These are phyloP conservation scores for Stenchaetothrips biformis DNA, from an alignment of 2,888 invertebrate genomes.

Conservation along the genomic window DNA sequence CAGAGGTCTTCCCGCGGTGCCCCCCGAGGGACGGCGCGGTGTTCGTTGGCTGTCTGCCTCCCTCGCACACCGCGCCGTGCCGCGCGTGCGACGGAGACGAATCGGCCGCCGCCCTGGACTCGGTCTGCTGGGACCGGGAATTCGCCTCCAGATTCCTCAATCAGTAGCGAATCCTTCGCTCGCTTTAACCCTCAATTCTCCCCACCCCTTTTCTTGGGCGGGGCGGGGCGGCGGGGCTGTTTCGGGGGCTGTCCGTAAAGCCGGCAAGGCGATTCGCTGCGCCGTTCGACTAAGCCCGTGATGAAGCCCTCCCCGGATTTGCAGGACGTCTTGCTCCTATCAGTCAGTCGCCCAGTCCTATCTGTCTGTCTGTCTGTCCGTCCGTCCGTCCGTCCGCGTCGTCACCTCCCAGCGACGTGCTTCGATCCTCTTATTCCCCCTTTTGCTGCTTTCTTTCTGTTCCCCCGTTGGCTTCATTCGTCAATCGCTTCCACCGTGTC, in stretches of 20 bases:
- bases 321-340: slow-evolving; percentile 22
- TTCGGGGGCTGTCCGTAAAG: too few species aligned
- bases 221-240: slow-evolving; percentile 25
- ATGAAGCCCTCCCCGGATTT: slow-evolving; percentile 12
- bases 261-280: neutral
- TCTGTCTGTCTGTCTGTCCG: neutral
- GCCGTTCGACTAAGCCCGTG: slow-evolving; percentile 15
- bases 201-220: slow-evolving; percentile 30
- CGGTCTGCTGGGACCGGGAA: neutral
- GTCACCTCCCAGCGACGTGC: too few species aligned
- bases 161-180: slow-evolving; percentile 15
- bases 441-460: too few species aligned
- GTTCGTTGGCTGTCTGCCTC: too few species aligned
- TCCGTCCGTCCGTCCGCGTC: neutral
- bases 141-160: slow-evolving; percentile 14
- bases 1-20: too few species aligned
- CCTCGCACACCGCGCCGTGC: too few species aligned
- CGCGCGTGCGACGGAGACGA: too few species aligned
- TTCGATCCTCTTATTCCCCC: too few species aligned
- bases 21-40: too few species aligned
- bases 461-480: too few species aligned
- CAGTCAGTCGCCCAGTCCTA: slow-evolving; percentile 13
- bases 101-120: too few species aligned
- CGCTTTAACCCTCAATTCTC: neutral
- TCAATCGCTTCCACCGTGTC: too few species aligned